Evolutionary conservation across 1,140 invertebrate species (phyloP), one percentile per base, ranked within the genome.

Genomic region (Berghia stephanieae): DNA sequence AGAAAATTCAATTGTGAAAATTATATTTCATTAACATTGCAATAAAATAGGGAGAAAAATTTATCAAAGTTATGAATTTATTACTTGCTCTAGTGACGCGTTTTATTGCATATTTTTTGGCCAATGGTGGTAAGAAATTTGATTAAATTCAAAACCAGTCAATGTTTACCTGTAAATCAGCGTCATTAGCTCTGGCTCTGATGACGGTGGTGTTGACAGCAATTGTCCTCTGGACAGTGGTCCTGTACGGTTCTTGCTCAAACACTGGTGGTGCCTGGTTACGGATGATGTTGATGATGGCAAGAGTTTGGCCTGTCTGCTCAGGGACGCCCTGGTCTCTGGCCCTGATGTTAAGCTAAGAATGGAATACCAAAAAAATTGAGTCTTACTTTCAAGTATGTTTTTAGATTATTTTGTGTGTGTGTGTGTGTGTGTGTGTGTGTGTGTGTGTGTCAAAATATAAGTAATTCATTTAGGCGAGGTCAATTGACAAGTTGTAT

Each of bases 231-330:
- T 74, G 55, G 6, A 81, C 63, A 21, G 75, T 79, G 21, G 49
- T 60, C 16, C 57, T 71, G 72, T 82, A 83, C 24, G 83, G 78
- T n/a, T 16, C 16, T 21, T 78, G 78, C 16, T 66, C 71, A 44
- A 84, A 83, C 24, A 27, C 43, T 13, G 85, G 85, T 31, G 78
- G 40, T 27, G 71, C 68, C 24, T 80, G 44, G 73, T 86, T 84
- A 1, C 81, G 75, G 5, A 81, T 70, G 21, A 85, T 81, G 71
- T 70, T 83, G 40, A 86, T 76, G 31, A 79, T 82, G 5, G 81
- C 79, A 24, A 79, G 27, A 68, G 79, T 78, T 24, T 49, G 44
- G 21, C 40, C 72, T 49, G 70, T 71, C 36, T 36, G 66, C 44
- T 74, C 72, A 16, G 80, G 77, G n/a, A 75, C 55, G 24, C 49